Evolutionary conservation across 2,797 vertebrate species (phyloP), one percentile per base, ranked within the genome.

Genomic region (Choloepus didactylus): DNA sequence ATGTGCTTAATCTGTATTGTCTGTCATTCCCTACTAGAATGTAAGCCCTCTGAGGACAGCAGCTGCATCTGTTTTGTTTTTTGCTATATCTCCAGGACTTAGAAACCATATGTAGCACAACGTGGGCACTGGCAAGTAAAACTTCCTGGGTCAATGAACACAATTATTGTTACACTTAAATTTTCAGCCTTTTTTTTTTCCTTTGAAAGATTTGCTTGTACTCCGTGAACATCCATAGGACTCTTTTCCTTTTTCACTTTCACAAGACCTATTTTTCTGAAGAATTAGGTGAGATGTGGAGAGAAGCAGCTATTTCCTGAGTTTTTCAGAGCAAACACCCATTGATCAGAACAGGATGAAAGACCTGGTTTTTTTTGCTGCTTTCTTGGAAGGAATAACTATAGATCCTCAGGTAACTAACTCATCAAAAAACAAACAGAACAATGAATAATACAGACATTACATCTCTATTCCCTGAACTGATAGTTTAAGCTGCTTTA

Each of bases 191-290:
- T 75, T 73, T 49, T 49, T 35, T 21, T 44, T 8, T 29, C 69
- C 75, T 70, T 54, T 56, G 21, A 77, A 82, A 94, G 64, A 66
- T 66, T 9, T 49, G 5, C 59, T 93, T 16, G 0, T 27, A 2
- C 2, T 69, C 3, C 23, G 3, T 6, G n/a, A 70, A 59, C 29
- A 4, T 12, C 0, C 1, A 25, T 21, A 3, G 54, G 41, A 1
- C 31, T 11, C 1, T 29, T 56, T 10, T 27, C 6, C 5, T 51
- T 44, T 73, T 54, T 23, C 5, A 0, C 67, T 80, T 54, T 56
- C 12, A 64, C 29, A 3, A 5, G 29, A 60, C 6, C 27, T 66
- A 5, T 27, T 89, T 27, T 76, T 69, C 46, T 54, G 11, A 93
- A 94, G n/a, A 79, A 54, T 60, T 31, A n/a, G 5, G 7, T 11